Conservation (phyloP, 1,140 invertebrate species). For the Stenopsyche tienmushanensis region DNA sequence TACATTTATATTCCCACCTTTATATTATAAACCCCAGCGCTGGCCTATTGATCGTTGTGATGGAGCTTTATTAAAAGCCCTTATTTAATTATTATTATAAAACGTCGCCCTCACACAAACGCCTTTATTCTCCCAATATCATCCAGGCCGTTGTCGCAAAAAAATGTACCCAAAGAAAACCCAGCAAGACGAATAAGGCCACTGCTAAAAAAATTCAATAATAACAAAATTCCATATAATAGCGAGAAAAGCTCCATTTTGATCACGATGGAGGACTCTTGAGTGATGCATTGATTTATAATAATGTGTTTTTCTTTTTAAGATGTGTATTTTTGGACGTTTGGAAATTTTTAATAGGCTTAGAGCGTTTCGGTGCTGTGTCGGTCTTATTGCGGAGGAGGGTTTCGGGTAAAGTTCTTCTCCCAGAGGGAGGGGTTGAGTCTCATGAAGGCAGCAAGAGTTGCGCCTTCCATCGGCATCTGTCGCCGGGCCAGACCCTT, state of each 20-base stretch:
- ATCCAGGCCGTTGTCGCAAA: background rate
- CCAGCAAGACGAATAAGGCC: too few relatives aligned
- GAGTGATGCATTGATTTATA: too few relatives aligned
- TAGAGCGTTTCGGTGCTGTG: background rate
- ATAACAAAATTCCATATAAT: too few relatives aligned
- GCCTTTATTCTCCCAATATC: slow-evolving; percentile 2
- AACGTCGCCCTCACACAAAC: background rate
- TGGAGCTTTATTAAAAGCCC: slow-evolving; percentile 10
- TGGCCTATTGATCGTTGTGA: slow-evolving; percentile 4
- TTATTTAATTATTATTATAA: slow-evolving; percentile 12
- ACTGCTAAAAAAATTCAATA: too few relatives aligned
- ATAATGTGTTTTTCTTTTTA: background rate
- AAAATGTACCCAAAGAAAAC: too few relatives aligned
- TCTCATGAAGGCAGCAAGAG: slow-evolving; percentile 26
- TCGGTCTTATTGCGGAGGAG: background rate
- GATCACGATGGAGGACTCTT: too few relatives aligned
- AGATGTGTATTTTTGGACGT: background rate
- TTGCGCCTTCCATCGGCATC: slow-evolving; percentile 36
- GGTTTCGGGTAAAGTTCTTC: background rate
- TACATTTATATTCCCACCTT: background rate
- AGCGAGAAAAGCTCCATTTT: too few relatives aligned
- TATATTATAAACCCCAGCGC: background rate
- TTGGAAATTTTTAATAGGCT: background rate
- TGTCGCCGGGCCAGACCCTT: slow-evolving; percentile 34
- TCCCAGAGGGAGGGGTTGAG: slow-evolving; percentile 8